Base-by-base conservation (phyloP, 1,140 invertebrate genomes). In the Drosophila mauritiana region DNA sequence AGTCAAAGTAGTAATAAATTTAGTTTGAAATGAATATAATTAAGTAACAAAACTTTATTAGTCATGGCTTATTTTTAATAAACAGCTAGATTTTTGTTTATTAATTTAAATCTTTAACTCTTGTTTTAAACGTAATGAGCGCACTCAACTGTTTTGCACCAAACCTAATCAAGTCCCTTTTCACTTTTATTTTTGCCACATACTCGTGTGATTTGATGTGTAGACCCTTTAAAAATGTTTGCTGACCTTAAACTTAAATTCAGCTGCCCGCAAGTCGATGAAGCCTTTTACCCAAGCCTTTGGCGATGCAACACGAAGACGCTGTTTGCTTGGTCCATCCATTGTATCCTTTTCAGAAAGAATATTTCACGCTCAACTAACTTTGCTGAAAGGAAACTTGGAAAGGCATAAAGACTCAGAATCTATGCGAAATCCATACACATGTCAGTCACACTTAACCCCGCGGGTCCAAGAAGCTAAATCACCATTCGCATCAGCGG, bases 361-460 rank as follows among this genome's bases (percentile, higher is more conserved):
- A 83, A 81, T 81, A 89, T 79, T 88, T 83, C 49, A 61, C 84
- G 84, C 79, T 88, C 76, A 89, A 83, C 75, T 88, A 59, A 88
- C 45, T 89, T 61, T 58, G 51, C 79, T 80, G 70, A 89, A 89
- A 72, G 52, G 69, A 56, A 56, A 65, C 65, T 48, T 25, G 62
- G 49, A 53, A 45, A 55, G 77, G 62, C 78, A 80, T 58, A 51
- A 56, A 61, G 72, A 22, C 72, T 31, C 15, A 17, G 69, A 39
- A 45, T 78, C 67, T 77, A 45, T 84, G 81, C 77, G 53, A 85
- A 85, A 80, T 63, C 75, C 76, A 79, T 88, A 83, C 79, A 86
- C 84, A 86, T 86, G 84, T 89, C 83, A 88, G 79, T 88, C 79
- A 83, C 84, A 89, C 84, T 88, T 88, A 88, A 80, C 84, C 83